Conservation (phyloP, 2,888 invertebrate species). For the Drosophila incognita region DNA sequence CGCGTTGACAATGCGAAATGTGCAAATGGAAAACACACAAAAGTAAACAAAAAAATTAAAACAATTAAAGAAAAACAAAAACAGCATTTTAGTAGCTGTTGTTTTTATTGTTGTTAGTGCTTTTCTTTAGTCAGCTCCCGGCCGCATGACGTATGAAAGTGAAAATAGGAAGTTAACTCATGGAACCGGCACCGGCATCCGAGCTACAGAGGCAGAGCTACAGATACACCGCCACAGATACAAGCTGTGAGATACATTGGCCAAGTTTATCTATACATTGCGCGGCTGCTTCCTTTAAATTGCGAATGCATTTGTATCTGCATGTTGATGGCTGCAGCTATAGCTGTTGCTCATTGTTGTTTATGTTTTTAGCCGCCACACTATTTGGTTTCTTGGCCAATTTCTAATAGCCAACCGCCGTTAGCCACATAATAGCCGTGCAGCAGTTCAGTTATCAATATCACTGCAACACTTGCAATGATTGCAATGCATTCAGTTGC, state of each 20-base stretch:
- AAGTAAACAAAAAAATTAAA: conserved; percentile 15
- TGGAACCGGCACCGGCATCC: conserved; percentile 68
- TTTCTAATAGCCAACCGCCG: conserved; percentile 64
- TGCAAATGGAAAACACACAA: conserved; percentile 24
- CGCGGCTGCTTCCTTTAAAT: conserved; percentile 65
- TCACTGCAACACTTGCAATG: conserved; percentile 37
- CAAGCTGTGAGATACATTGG: conserved; percentile 57
- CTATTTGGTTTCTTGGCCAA: conserved; percentile 74
- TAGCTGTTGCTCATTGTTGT: conserved; percentile 27
- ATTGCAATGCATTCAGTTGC: conserved; percentile 32
- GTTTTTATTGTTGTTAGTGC: conserved; percentile 43
- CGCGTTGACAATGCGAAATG: conserved; percentile 66
- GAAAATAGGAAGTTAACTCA: conserved; percentile 80
- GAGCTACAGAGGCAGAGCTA: conserved; percentile 29
- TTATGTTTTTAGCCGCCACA: conserved; percentile 59
- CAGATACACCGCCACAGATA: conserved; percentile 31
- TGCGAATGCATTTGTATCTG: conserved; percentile 55
- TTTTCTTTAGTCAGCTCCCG: conserved; percentile 60
- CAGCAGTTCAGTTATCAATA: conserved; percentile 46
- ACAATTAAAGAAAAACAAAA: conserved; percentile 22
- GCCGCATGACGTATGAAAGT: conserved; percentile 79
- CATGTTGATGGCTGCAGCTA: conserved; percentile 13
- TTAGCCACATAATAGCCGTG: conserved; percentile 28
- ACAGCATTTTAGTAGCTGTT: conserved; percentile 32
- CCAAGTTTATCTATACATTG: conserved; percentile 68